Evolutionary conservation across 2,113 vertebrate species (phyloP).

Genomic region (Dolichotis patagonum): DNA sequence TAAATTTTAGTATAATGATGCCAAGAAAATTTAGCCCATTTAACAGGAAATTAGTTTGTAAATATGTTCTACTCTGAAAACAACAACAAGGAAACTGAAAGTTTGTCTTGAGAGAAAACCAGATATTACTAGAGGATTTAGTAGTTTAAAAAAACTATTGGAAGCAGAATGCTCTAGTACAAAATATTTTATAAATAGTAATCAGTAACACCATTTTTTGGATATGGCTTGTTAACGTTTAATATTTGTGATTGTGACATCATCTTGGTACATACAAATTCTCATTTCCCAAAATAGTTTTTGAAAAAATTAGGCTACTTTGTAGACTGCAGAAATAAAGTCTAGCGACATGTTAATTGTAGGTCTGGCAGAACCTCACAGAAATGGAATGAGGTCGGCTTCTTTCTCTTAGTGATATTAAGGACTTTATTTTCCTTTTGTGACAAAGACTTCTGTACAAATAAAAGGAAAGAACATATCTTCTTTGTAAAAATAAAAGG

Average conservation of each 20-base stretch:
- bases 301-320: conserved; percentile 5
- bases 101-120: not conserved
- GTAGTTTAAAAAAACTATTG: not conserved
- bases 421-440: not conserved
- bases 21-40: not conserved
- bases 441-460: not conserved
- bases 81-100: not conserved
- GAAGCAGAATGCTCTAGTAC: not conserved
- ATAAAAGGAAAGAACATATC: not conserved
- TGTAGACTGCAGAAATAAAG: not conserved
- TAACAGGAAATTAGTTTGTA: conserved; percentile 9
- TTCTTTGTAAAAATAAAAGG: not conserved
- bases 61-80: not conserved
- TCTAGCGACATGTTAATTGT: not conserved
- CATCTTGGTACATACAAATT: not conserved
- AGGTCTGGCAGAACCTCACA: not conserved
- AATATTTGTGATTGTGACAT: not conserved
- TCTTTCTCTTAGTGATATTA: not conserved
- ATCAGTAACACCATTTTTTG: not conserved
- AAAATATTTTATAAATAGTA: not conserved
- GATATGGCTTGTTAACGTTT: not conserved
- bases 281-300: not conserved
- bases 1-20: not conserved
- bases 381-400: not conserved
- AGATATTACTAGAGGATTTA: not conserved